A percentile compares a stretch with the other conserved stretches of the same genome.
phyloP scores from a whole-genome alignment of 1,140 invertebrate genomes.

The Platorchestia sp. region DNA sequence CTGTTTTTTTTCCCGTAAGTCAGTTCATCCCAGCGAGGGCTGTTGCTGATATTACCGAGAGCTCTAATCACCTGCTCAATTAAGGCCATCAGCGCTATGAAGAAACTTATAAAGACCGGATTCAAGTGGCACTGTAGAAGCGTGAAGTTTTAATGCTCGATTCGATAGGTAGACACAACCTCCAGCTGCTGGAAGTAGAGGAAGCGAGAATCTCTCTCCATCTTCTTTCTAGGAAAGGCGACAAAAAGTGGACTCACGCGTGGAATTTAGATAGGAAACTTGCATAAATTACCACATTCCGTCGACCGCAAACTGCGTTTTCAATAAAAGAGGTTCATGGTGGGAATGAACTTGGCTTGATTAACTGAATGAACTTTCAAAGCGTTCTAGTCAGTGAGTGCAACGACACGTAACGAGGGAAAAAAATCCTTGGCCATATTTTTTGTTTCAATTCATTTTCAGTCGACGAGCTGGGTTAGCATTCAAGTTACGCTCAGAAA shows the following conservation, averaged over 20 bases:
- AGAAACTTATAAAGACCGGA: neutral
- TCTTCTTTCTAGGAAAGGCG: neutral
- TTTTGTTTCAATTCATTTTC: neutral
- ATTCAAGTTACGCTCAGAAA: no score
- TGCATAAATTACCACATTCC: neutral
- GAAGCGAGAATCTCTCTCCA: neutral
- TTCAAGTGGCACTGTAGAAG: neutral
- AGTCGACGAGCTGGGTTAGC: neutral
- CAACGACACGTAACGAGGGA: neutral
- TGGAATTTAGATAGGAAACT: neutral
- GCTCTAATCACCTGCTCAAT: neutral
- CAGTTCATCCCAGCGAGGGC: neutral
- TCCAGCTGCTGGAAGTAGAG: neutral
- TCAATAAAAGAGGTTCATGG: neutral
- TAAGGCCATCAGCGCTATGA: neutral
- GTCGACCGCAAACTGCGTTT: neutral
- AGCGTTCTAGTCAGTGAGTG: neutral
- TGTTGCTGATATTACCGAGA: neutral
- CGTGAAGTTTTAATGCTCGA: neutral
- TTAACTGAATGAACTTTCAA: neutral
- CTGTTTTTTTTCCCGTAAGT: neutral
- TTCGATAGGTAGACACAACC: neutral
- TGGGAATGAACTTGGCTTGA: neutral
- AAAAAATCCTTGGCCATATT: neutral
- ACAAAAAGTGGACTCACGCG: neutral